Evolutionary conservation across 2,888 invertebrate genomes (phyloP).

Genomic region (Atrina japonica): DNA sequence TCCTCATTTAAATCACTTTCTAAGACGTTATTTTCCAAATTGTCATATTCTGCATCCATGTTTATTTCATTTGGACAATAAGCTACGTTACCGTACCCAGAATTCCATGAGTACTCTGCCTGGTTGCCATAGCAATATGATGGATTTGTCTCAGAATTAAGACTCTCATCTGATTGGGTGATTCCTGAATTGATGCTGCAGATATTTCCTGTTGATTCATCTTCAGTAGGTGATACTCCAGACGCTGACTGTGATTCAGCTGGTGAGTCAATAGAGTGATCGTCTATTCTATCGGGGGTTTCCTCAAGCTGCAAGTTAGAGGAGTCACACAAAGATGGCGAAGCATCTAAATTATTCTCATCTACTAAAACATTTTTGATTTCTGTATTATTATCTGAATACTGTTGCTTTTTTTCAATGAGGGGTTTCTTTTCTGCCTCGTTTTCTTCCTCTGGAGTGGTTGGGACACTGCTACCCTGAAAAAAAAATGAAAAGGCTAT

Average conservation of each 20-base stretch:
- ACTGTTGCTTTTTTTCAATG: too few species aligned
- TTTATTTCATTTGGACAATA: conserved; percentile 15
- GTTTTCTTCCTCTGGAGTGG: not conserved
- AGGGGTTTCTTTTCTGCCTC: too few species aligned
- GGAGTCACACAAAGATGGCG: not conserved
- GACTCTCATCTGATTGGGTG: conserved; percentile 90
- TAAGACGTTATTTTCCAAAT: not conserved
- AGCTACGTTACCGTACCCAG: conserved; percentile 29
- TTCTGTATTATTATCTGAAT: too few species aligned
- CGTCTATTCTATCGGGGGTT: too few species aligned
- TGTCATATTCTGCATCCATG: conserved; percentile 1
- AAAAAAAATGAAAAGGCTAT: not conserved
- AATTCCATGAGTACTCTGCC: conserved; percentile 83
- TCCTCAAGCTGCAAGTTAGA: too few species aligned
- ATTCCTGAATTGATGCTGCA: conserved; percentile 83
- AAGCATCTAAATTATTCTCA: not conserved
- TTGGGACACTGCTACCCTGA: not conserved
- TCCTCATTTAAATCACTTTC: not conserved
- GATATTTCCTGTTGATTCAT: conserved; percentile 11
- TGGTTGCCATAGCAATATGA: conserved; percentile 91
- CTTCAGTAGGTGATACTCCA: not conserved
- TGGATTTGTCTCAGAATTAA: conserved; percentile 87
- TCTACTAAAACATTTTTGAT: too few species aligned
- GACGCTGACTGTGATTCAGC: not conserved
- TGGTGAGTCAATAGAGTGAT: too few species aligned